These are phyloP conservation scores for Crambe crambe DNA, from an alignment of 37 sponge, comb jelly and placozoan species.

Conservation along the genomic window DNA sequence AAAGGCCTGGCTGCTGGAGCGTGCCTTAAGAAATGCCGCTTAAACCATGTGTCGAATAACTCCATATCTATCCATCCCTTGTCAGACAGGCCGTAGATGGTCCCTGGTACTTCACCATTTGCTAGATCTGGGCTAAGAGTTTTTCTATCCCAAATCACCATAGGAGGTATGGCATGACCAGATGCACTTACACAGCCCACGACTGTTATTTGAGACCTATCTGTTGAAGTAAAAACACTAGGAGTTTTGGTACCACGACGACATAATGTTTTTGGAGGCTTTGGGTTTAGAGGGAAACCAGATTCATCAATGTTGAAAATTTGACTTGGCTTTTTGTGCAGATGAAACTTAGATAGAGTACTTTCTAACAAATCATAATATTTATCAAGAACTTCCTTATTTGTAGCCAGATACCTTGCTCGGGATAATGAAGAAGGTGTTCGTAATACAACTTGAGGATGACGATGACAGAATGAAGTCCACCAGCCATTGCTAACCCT, in stretches of 20 bases:
- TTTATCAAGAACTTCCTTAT: slow-evolving; percentile 9
- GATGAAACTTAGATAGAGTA: slow-evolving; percentile 20
- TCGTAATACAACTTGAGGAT: slow-evolving; percentile 7
- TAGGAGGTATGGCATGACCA: no score
- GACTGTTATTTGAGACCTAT: no score
- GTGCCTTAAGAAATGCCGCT: no score
- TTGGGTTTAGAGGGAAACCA: slow-evolving; percentile 42
- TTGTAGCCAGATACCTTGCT: slow-evolving; percentile 14
- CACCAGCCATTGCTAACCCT: neutral
- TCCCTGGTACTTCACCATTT: neutral
- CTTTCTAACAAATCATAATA: slow-evolving; percentile 39
- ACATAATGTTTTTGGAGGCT: no score
- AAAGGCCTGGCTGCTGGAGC: no score
- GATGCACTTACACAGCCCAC: no score
- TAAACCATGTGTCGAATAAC: no score
- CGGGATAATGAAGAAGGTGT: slow-evolving; percentile 19
- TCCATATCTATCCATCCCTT: neutral
- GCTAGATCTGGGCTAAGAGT: neutral
- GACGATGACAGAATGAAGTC: slow-evolving; percentile 10
- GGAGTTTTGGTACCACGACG: no score
- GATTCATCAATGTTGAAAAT: slow-evolving; percentile 42
- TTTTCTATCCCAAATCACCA: neutral
- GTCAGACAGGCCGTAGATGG: neutral
- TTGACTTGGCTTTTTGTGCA: no score
- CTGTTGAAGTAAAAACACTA: no score